Evolutionary conservation across 2,113 vertebrate species (phyloP), one percentile per base, ranked within the genome.

Genomic region (Pterocles orientalis): DNA sequence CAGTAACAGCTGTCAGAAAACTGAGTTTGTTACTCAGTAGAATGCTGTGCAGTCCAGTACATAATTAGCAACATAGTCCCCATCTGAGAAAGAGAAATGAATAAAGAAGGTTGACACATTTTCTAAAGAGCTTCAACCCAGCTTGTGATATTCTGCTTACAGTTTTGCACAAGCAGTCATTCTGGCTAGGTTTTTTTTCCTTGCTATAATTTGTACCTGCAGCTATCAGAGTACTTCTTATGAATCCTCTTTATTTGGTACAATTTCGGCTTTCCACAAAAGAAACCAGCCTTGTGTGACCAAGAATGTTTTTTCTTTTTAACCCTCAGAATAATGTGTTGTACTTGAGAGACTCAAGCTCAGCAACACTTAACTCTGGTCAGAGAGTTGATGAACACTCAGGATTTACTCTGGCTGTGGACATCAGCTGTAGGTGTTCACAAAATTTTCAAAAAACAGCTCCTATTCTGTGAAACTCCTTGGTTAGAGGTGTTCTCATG

Each of bases 1-100:
- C 90, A 93, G 82, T 86, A 97, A 95, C 89, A 97, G 92, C 91
- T 97, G 95, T 96, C 95, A 97, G 86, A 95, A 96, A 89, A 97
- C 90, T 77, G 76, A 95, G 92, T 90, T 88, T 91, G 39, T 69
- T 86, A 81, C 65, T 92, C 48, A 64, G 81, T 82, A 83, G 84
- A 92, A 93, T 82, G 78, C 57, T 92, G 43, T 83, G 88, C 41
- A 88, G 80, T 94, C 93, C 92, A 96, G 60, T 85, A 88, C 45
- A 71, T 97, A 98, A 98, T 98, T 97, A 98, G 92, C 64, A 66
- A 86, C 92, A 68, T 96, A 96, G 91, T 95, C 31, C 3, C 76
- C 83, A 28, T 95, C 88, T 94, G 90, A 92, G 23, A 19, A 94
- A 94, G 60, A 93, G 77, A 86, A 62, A 78, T 68, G 68, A 96